Evolutionary conservation across 2,113 vertebrate species (phyloP), one percentile per base, ranked within the genome.

Genomic region (Phrynosoma blainvillii): DNA sequence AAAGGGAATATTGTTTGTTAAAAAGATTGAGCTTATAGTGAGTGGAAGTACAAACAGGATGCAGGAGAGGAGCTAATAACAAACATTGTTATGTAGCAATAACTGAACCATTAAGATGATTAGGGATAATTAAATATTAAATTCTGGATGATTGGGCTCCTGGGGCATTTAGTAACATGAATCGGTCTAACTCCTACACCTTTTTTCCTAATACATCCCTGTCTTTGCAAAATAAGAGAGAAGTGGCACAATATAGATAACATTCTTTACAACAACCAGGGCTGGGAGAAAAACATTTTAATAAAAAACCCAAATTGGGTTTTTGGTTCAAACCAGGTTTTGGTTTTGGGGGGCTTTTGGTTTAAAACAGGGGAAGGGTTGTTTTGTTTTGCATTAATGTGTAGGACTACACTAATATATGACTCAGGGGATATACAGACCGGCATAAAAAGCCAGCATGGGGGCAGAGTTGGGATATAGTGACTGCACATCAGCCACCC

Each of bases 21-120:
- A 59, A 84, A 76, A 32, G 84, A 78, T 62, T 84, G 90, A 84
- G 82, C 4, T 79, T 80, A 75, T 88, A 90, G 90, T 82, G 92
- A 89, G 92, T 92, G 92, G 90, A 16, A 70, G 14, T 23, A 47
- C 75, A 92, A 91, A 95, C 90, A 89, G 85, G 90, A 93, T 90
- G 89, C 90, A 89, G n/a, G 56, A 85, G 59, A 90, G 85, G 84
- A 95, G 90, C 40, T 87, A 79, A 79, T 77, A 2, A n/a, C 47
- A 79, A 14, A 59, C 47, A 87, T 79, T 93, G 90, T 91, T 88
- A 95, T 0, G 0, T 91, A 91, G 87, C 85, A 94, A 90, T 78
- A 84, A 85, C 52, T 75, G n/a, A 88, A 14, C 66, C 36, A 77
- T 82, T 86, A 89, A 42, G 52, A 5, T 88, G 47, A 32, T 70